phyloP scores from a whole-genome alignment of 2,797 vertebrate genomes.

The Muscicapa comitata region DNA sequence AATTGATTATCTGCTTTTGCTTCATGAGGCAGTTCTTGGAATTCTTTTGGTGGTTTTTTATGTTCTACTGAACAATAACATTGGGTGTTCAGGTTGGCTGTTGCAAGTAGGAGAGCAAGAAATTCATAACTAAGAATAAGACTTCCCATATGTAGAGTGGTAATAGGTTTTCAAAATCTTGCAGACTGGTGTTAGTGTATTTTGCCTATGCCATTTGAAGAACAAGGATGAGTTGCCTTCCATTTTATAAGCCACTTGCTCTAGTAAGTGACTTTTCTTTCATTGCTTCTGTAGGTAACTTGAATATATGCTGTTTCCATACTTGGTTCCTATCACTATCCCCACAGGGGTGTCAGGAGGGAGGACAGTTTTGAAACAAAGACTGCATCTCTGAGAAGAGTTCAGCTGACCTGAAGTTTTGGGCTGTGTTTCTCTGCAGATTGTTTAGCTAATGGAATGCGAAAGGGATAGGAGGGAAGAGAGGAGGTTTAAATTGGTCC shows the following conservation, averaged over 20 bases:
- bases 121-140: background rate
- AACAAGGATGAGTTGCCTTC: background rate
- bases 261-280: background rate
- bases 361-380: background rate
- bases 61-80: background rate
- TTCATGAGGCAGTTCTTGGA: background rate
- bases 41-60: background rate
- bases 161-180: background rate
- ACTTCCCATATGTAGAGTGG: background rate
- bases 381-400: background rate
- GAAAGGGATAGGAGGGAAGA: background rate
- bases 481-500: background rate
- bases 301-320: background rate
- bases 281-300: background rate
- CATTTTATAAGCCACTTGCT: background rate
- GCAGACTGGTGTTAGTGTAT: background rate
- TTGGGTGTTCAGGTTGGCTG: background rate
- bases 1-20: background rate
- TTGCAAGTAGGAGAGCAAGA: background rate
- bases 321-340: background rate
- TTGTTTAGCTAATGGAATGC: background rate
- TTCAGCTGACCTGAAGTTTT: background rate
- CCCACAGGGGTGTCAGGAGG: background rate
- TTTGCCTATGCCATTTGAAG: background rate
- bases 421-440: background rate